Conservation (phyloP, 2,797 vertebrate genomes). For the Chanos chanos region DNA sequence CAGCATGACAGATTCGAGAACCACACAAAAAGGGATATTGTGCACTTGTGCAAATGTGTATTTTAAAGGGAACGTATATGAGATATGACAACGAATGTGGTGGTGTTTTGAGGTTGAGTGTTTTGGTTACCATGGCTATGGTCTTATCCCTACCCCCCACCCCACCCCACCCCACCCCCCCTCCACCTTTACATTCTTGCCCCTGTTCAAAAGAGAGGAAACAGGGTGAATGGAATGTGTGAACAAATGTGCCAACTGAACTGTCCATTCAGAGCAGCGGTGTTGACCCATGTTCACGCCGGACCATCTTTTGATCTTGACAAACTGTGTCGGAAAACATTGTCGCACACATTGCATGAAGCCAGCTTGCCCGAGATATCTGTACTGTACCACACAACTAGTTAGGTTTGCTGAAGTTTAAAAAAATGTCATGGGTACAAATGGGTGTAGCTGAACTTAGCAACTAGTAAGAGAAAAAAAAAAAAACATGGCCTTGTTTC, state of each 20-base stretch:
- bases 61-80: constrained; percentile 3
- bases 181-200: constrained; percentile 1
- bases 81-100: neutral
- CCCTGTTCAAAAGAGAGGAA: constrained; percentile 23
- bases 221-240: constrained; percentile 30
- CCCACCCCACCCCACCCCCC: neutral
- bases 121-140: constrained; percentile 31
- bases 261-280: constrained; percentile 10
- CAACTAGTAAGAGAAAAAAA: too few species aligned
- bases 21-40: constrained; percentile 10
- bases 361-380: too few species aligned
- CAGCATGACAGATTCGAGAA: neutral
- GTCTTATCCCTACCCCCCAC: constrained; percentile 6
- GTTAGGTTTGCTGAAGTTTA: too few species aligned
- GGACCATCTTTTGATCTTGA: constrained; percentile 35
- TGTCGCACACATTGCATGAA: neutral
- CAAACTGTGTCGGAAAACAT: neutral
- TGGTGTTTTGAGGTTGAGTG: constrained; percentile 27
- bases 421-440: too few species aligned
- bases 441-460: too few species aligned
- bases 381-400: too few species aligned
- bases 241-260: constrained; percentile 30
- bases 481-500: too few species aligned
- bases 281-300: constrained; percentile 5
- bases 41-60: neutral